Percentiles rank a stretch among this genome's conserved stretches.
phyloP scores from a whole-genome alignment of 2,888 invertebrate species.

The Agapostemon virescens region DNA sequence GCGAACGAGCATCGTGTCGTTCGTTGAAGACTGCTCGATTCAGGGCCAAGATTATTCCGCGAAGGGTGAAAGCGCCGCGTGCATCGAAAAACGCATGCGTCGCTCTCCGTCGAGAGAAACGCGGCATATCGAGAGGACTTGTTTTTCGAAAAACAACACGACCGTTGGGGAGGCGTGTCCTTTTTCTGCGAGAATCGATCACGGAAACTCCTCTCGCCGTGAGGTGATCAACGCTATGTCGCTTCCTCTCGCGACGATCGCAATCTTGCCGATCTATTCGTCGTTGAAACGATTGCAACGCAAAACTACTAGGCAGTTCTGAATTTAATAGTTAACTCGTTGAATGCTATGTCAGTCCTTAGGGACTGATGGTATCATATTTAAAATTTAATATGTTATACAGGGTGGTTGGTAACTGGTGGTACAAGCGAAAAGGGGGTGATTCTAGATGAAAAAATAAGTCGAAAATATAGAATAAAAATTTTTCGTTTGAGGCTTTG shows the following conservation, averaged over 20 bases:
- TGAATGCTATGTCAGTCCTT: too few relatives aligned
- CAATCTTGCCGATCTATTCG: not conserved
- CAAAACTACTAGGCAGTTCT: not conserved
- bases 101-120: conserved; percentile 32
- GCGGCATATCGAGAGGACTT: conserved; percentile 24
- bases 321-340: not conserved
- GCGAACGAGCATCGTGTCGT: conserved; percentile 28
- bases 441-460: too few relatives aligned
- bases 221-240: not conserved
- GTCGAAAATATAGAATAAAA: too few relatives aligned
- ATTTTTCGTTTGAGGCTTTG: too few relatives aligned
- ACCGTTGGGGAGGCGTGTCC: conserved; percentile 7
- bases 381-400: too few relatives aligned
- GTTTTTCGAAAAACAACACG: conserved; percentile 44
- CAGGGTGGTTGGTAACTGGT: too few relatives aligned
- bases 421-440: too few relatives aligned
- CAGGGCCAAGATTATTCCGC: conserved; percentile 64
- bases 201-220: not conserved
- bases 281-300: not conserved
- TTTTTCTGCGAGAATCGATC: conserved; percentile 29
- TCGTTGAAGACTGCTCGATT: conserved; percentile 63
- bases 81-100: conserved; percentile 64
- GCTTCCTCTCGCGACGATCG: not conserved
- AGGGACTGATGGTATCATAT: too few relatives aligned
- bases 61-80: conserved; percentile 54